A percentile compares a stretch with the other conserved stretches of the same genome.
Evolutionary conservation across 2,888 invertebrate species (phyloP).

Genomic region (Arenicola marina): DNA sequence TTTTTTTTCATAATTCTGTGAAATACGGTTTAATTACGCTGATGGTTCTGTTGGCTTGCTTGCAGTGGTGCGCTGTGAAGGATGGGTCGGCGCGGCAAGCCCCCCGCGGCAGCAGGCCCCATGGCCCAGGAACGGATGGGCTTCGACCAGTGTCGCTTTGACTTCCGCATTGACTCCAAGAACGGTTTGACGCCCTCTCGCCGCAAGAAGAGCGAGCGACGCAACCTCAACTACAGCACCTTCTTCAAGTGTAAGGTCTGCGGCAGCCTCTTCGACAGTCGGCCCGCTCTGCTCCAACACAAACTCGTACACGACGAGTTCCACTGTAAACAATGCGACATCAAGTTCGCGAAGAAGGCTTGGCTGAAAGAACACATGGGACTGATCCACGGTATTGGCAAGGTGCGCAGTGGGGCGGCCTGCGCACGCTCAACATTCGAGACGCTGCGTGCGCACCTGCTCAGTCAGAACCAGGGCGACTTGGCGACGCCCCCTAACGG

Average conservation of each 20-base stretch:
- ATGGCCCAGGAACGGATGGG: slow-evolving; percentile 10
- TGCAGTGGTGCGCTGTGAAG: too few species aligned
- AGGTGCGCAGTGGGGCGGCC: too few species aligned
- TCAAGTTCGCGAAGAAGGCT: slow-evolving; percentile 8
- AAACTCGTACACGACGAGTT: slow-evolving; percentile 25
- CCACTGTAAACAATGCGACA: slow-evolving; percentile 19
- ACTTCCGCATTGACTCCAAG: slow-evolving; percentile 36
- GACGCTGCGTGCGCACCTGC: too few species aligned
- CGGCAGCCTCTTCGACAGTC: slow-evolving; percentile 27
- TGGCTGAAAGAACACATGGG: slow-evolving; percentile 16
- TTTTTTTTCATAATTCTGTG: too few species aligned
- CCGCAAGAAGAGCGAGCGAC: slow-evolving; percentile 19
- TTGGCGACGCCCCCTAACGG: too few species aligned
- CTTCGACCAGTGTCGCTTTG: slow-evolving; percentile 37
- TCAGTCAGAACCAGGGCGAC: too few species aligned
- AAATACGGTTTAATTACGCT: too few species aligned
- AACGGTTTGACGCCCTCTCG: slow-evolving; percentile 35
- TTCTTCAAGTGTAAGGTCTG: slow-evolving; percentile 36
- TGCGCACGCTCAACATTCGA: too few species aligned
- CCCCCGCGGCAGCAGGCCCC: too few species aligned
- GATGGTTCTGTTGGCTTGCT: too few species aligned
- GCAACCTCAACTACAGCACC: slow-evolving; percentile 24
- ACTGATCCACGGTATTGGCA: slow-evolving; percentile 3
- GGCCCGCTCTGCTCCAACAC: slow-evolving; percentile 30
- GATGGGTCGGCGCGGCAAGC: too few species aligned